A percentile compares a stretch with the other conserved stretches of the same genome.
These are phyloP conservation scores for Pachyuromys duprasi DNA, from an alignment of 2,797 vertebrate genomes.

Conservation along the genomic window DNA sequence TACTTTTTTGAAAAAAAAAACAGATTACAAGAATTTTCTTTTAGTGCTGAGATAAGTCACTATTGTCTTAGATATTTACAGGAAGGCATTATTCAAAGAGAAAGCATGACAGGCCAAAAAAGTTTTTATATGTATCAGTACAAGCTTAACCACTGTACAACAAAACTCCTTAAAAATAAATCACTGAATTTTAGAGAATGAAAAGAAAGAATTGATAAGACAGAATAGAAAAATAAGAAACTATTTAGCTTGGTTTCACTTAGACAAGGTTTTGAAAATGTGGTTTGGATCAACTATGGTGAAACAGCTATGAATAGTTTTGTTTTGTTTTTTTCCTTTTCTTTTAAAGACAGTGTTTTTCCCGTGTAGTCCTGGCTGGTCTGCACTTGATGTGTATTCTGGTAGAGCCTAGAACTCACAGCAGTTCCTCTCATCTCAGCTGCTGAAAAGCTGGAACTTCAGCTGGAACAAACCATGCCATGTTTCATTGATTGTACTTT, in stretches of 20 bases:
- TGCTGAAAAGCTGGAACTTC: not conserved
- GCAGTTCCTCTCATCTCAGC: not conserved
- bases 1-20: constrained; percentile 55
- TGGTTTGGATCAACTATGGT: constrained; percentile 9
- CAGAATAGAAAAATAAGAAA: constrained; percentile 1
- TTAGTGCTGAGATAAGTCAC: constrained; percentile 65
- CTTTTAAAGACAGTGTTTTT: not conserved
- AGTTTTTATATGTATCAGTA: constrained; percentile 6
- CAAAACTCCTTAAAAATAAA: constrained; percentile 48
- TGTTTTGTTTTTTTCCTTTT: not conserved
- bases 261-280: not conserved
- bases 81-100: constrained; percentile 59
- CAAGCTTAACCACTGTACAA: not conserved
- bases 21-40: constrained; percentile 12
- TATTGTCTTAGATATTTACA: constrained; percentile 54
- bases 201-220: constrained; percentile 44
- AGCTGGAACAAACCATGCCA: not conserved
- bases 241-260: constrained; percentile 39
- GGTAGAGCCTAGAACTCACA: not conserved
- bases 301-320: constrained; percentile 25
- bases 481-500: not conserved
- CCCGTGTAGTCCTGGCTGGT: not conserved
- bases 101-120: constrained; percentile 23
- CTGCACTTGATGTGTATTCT: not conserved
- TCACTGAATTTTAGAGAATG: constrained; percentile 33